A percentile compares a stretch with the other conserved stretches of the same genome.
These are phyloP conservation scores for Spermophilus dauricus DNA, from an alignment of 2,113 vertebrate species.

Conservation along the genomic window DNA sequence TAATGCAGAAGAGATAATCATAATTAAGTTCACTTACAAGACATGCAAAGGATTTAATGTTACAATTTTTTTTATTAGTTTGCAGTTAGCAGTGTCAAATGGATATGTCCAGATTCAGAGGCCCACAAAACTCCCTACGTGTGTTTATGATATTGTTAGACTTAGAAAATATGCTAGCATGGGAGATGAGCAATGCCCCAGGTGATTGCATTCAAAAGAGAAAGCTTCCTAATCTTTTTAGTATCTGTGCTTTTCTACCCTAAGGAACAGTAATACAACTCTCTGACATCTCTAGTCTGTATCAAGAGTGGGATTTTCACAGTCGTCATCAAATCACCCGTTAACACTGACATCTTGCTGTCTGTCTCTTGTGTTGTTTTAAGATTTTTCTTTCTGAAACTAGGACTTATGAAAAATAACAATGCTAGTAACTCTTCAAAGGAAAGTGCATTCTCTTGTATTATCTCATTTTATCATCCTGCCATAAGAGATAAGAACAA, in stretches of 20 bases:
- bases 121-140: background rate
- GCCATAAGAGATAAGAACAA: constrained; percentile 54
- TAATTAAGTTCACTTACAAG: constrained; percentile 47
- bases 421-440: constrained; percentile 66
- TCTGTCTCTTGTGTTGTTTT: constrained; percentile 73
- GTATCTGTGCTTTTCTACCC: constrained; percentile 58
- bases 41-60: constrained; percentile 53
- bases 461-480: constrained; percentile 72
- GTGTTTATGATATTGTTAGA: constrained; percentile 55
- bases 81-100: constrained; percentile 56
- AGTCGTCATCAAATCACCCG: constrained; percentile 55
- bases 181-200: constrained; percentile 52
- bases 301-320: constrained; percentile 73
- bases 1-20: constrained; percentile 38
- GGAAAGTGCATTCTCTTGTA: constrained; percentile 58
- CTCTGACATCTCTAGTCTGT: constrained; percentile 72
- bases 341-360: constrained; percentile 73
- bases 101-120: constrained; percentile 49
- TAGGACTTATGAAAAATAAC: constrained; percentile 76
- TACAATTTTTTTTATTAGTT: background rate
- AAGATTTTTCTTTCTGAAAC: constrained; percentile 76
- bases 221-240: constrained; percentile 61
- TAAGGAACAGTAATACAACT: constrained; percentile 61
- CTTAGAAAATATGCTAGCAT: constrained; percentile 39
- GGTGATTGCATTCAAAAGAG: constrained; percentile 44